These are phyloP conservation scores for Scaptomyza tumidula DNA, from an alignment of 2,888 invertebrate species.

Conservation along the genomic window DNA sequence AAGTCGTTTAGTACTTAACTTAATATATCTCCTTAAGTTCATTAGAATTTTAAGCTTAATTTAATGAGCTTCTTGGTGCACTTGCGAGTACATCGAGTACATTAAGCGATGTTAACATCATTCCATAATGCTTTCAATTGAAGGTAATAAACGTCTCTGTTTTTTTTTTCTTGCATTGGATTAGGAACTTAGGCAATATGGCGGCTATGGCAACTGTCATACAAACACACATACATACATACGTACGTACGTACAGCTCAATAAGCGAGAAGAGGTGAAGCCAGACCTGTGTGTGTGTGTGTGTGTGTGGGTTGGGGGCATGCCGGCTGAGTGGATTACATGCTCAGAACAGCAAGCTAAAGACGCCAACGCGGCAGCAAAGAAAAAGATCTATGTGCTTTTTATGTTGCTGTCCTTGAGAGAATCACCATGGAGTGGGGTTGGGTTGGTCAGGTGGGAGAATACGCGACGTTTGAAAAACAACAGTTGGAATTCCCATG, in stretches of 20 bases:
- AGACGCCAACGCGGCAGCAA: slow-evolving; percentile 28
- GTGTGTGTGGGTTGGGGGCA: background rate
- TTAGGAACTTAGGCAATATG: slow-evolving; percentile 40
- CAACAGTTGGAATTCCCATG: slow-evolving; percentile 80
- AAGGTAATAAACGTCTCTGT: slow-evolving; percentile 20
- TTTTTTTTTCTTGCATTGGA: slow-evolving; percentile 11
- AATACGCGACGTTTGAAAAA: slow-evolving; percentile 51
- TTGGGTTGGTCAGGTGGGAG: slow-evolving; percentile 57
- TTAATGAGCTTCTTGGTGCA: too few species aligned
- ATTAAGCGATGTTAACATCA: background rate
- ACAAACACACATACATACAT: slow-evolving; percentile 20
- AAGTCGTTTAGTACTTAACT: background rate
- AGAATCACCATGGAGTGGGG: background rate
- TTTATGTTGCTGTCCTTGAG: slow-evolving; percentile 47
- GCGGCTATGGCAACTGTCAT: slow-evolving; percentile 57
- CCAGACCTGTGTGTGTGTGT: background rate
- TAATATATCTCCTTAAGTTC: background rate
- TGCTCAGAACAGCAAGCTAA: slow-evolving; percentile 61
- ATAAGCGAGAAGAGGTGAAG: background rate
- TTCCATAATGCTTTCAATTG: slow-evolving; percentile 1
- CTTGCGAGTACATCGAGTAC: too few species aligned
- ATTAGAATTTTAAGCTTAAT: background rate
- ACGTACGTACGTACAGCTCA: background rate
- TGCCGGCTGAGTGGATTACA: slow-evolving; percentile 67
- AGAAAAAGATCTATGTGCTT: slow-evolving; percentile 67